These are phyloP conservation scores for Isaurus tuberculatus DNA, from an alignment of 92 coral and sea anemone genomes.

Conservation along the genomic window DNA sequence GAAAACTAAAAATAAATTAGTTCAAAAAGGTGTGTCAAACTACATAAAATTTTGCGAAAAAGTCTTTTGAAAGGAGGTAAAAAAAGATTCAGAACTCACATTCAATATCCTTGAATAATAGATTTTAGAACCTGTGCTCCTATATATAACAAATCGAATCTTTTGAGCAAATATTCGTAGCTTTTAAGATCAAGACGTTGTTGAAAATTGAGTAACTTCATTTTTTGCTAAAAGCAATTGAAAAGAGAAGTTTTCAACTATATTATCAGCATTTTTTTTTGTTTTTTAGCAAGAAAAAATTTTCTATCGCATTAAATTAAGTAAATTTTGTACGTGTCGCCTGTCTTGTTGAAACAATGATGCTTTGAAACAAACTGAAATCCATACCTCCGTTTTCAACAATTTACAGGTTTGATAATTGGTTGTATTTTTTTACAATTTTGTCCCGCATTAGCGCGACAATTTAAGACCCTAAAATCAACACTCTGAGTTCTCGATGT, in stretches of 20 bases:
- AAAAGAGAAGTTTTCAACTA: not conserved
- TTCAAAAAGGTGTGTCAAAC: not conserved
- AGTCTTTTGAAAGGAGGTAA: no score
- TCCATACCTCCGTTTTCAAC: not conserved
- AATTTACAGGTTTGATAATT: not conserved
- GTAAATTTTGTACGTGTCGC: not conserved
- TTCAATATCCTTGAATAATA: not conserved
- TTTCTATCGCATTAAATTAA: not conserved
- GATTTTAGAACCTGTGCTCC: not conserved
- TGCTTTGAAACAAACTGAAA: not conserved
- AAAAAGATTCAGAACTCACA: no score
- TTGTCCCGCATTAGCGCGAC: not conserved
- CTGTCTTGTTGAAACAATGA: not conserved
- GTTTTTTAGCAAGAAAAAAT: not conserved
- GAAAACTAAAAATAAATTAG: not conserved
- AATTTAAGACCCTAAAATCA: slow-evolving; percentile 18
- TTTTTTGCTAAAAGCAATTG: not conserved
- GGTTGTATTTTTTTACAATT: not conserved
- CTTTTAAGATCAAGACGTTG: not conserved
- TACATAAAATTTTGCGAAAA: not conserved
- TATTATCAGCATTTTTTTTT: not conserved
- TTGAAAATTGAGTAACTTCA: not conserved
- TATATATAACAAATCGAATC: not conserved
- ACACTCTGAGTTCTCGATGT: slow-evolving; percentile 4
- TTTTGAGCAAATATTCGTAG: not conserved